Base-by-base conservation (phyloP, 2,797 vertebrate genomes). In the Phoxinus dragarum region DNA sequence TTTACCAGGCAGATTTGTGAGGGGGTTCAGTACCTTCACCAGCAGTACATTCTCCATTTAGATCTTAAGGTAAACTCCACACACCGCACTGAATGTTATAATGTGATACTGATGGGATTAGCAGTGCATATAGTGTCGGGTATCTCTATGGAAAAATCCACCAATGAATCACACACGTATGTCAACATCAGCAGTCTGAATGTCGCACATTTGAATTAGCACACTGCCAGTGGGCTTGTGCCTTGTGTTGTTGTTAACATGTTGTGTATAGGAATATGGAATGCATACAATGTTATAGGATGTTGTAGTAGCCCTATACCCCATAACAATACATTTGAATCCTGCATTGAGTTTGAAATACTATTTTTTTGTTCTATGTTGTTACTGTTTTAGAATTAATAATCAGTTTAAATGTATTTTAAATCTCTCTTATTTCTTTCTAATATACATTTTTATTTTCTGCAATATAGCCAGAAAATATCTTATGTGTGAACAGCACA, bases 31-130 rank as follows among this genome's bases (percentile, higher is more conserved):
- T 96, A 97, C 89, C 90, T 97, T 38, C 97, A 97, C 86, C 97
- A 97, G 90, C 97, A 97, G 88, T 97, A 97, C 42, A 96, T 97
- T 79, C 95, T 97, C 9, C 97, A 97, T 87, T 91, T 97, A 78
- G 97, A 97, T 86, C 95, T 97, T 83, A 97, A 97, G 96, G 97
- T 97, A 86, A 86, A 14, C 52, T 38, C n/a, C 34, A 61, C 5
- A 38, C 12, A 21, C n/a, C 5, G 12, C 14, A 61, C 82, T 81
- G 23, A 88, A 12, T 56, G 14, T 56, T 76, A 21, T 16, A 78
- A 44, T 34, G 1, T 88, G 75, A 80, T 80, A 69, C 75, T 56
- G 3, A 66, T 2, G 12, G 14, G 64, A 74, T 80, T 54, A 36
- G 78, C 47, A 54, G 34, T 36, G 31, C 3, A 86, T 56, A 68